Conservation (phyloP, 2,113 vertebrate species). For the Xiphias gladius region DNA sequence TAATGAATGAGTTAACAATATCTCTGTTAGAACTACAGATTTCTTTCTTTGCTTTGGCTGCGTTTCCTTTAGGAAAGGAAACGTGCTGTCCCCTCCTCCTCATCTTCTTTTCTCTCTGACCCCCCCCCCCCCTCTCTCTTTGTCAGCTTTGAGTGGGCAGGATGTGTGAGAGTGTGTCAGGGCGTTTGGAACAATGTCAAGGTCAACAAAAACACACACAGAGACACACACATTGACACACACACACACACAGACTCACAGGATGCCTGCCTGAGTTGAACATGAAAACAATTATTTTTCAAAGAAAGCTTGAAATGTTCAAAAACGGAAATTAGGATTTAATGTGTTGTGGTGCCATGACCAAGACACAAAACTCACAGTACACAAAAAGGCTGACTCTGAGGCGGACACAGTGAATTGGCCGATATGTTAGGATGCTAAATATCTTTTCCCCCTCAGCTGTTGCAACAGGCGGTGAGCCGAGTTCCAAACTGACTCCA, state of each 20-base stretch:
- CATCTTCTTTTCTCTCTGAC: constrained; percentile 37
- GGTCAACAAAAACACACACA: constrained; percentile 60
- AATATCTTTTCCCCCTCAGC: constrained; percentile 72
- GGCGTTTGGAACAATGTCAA: constrained; percentile 69
- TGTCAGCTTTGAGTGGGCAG: constrained; percentile 64
- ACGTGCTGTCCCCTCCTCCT: constrained; percentile 31
- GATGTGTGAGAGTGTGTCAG: constrained; percentile 76
- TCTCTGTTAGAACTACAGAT: constrained; percentile 36
- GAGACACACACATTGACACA: not conserved
- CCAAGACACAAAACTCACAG: not conserved
- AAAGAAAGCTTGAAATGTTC: constrained; percentile 45
- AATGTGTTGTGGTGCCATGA: not conserved
- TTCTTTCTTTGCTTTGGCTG: constrained; percentile 58
- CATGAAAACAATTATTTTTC: constrained; percentile 32
- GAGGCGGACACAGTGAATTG: not conserved
- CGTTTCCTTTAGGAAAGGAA: constrained; percentile 68
- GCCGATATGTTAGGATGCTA: constrained; percentile 41
- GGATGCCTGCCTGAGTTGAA: constrained; percentile 55
- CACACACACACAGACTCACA: constrained; percentile 24
- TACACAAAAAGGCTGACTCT: not conserved
- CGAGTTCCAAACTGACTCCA: constrained; percentile 39
- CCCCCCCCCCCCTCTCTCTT: constrained; percentile 21
- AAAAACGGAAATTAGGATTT: not conserved
- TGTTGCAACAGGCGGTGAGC: constrained; percentile 67
- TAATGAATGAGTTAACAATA: constrained; percentile 23